Evolutionary conservation across 2,113 vertebrate genomes (phyloP), one percentile per base, ranked within the genome.

Genomic region (Poeciliopsis retropinna): DNA sequence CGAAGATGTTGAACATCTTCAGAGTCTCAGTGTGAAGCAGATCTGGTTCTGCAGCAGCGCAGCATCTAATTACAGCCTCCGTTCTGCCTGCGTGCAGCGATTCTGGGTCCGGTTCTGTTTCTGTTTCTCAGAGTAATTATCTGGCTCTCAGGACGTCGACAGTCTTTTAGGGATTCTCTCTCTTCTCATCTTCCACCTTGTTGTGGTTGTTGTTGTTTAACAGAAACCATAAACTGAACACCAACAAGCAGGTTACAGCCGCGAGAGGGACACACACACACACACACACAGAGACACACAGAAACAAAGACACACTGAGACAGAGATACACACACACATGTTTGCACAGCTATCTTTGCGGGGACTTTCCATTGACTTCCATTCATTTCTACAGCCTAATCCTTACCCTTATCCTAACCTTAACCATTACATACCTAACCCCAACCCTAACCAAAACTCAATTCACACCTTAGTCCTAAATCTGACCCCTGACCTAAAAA

Each of bases 181-280:
- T 70, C 70, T 76, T 60, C 63, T 72, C 62, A 5, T 47, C 34
- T 67, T 72, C 30, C n/a, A 29, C 28, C 34, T 39, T 62, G 27
- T 25, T 70, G 67, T 34, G 34, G 34, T 37, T 77, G 74, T 47
- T 57, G 67, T 70, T 77, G 67, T 70, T 70, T 57, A 70, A 34
- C n/a, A 13, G 67, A 57, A 51, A 27, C 34, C 17, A 34, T 22
- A 29, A n/a, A 17, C 44, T 6, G 44, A 47, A 47, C 44, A 47
- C 1, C 14, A 25, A 51, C 67, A 64, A 64, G 28, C 67, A 54
- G 67, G 31, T 60, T 64, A 19, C 54, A 65, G 62, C 28, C 13
- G 60, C 31, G 60, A 30, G 44, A 47, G 39, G 27, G 28, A 51
- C 44, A 27, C 47, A 37, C 12, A 29, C 39, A 13, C 39, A 41